These are phyloP conservation scores for Heteractis magnifica DNA, from an alignment of 92 coral and sea anemone genomes.

Conservation along the genomic window DNA sequence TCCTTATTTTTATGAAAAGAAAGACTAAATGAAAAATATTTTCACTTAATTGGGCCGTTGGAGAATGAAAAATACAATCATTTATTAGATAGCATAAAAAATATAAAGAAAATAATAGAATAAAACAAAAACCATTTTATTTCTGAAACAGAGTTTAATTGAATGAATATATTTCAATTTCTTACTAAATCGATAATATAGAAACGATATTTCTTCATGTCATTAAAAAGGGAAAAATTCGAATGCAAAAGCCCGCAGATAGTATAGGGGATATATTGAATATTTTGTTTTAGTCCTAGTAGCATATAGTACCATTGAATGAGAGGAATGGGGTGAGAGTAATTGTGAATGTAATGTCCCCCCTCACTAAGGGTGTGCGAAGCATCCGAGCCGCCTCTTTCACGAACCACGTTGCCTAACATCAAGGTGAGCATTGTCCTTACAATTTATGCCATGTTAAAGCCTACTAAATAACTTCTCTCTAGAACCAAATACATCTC, in stretches of 20 bases:
- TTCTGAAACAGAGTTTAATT: too few relatives aligned
- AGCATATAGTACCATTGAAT: neutral
- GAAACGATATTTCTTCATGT: too few relatives aligned
- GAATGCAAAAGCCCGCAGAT: neutral
- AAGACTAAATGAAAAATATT: too few relatives aligned
- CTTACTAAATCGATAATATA: too few relatives aligned
- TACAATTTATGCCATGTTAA: neutral
- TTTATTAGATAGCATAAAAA: too few relatives aligned
- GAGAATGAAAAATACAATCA: too few relatives aligned
- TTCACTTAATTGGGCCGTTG: too few relatives aligned
- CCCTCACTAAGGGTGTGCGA: constrained; percentile 57
- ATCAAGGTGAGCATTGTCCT: constrained; percentile 20
- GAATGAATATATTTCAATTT: too few relatives aligned
- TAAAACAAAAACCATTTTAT: too few relatives aligned
- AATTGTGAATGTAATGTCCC: constrained; percentile 38
- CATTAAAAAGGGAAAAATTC: neutral
- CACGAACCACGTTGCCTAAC: constrained; percentile 78
- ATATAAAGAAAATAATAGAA: too few relatives aligned
- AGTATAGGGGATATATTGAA: neutral
- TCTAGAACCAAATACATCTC: neutral
- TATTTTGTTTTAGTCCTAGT: neutral
- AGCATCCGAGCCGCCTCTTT: constrained; percentile 57
- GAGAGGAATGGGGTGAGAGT: constrained; percentile 31
- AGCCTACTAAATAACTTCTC: neutral
- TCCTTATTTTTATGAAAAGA: too few relatives aligned